Conservation (phyloP, 2,797 vertebrate genomes). For the Clamator glandarius region DNA sequence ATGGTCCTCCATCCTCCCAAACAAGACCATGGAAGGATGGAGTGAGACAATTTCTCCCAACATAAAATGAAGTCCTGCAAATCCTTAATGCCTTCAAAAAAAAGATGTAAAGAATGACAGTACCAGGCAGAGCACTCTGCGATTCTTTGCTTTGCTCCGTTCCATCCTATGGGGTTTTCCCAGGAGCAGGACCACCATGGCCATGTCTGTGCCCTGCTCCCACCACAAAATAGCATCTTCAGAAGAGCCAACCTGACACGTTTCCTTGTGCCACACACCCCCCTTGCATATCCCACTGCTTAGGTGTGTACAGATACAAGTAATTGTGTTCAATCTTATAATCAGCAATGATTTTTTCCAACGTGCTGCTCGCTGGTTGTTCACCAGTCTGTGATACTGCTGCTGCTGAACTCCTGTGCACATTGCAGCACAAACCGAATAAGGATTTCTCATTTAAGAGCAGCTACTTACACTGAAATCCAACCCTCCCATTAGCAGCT, state of each 20-base stretch:
- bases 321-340: background rate
- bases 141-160: background rate
- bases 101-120: background rate
- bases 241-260: background rate
- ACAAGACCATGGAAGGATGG: background rate
- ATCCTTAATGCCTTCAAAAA: background rate
- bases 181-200: rapidly evolving
- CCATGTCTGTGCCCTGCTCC: background rate
- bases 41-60: background rate
- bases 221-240: background rate
- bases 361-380: background rate
- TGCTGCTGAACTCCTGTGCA: background rate
- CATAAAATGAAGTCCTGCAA: background rate
- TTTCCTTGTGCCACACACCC: background rate
- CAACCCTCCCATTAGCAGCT: background rate
- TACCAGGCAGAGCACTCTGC: background rate
- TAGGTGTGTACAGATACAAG: background rate
- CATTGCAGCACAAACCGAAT: background rate
- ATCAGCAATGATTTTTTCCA: background rate
- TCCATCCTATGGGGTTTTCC: rapidly evolving
- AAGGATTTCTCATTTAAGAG: background rate
- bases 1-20: background rate
- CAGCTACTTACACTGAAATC: rapidly evolving
- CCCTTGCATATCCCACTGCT: background rate
- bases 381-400: background rate